Percentiles rank a stretch among this genome's conserved stretches.
phyloP scores from a whole-genome alignment of 1,140 invertebrate genomes.

The Phymastichus coffea region DNA sequence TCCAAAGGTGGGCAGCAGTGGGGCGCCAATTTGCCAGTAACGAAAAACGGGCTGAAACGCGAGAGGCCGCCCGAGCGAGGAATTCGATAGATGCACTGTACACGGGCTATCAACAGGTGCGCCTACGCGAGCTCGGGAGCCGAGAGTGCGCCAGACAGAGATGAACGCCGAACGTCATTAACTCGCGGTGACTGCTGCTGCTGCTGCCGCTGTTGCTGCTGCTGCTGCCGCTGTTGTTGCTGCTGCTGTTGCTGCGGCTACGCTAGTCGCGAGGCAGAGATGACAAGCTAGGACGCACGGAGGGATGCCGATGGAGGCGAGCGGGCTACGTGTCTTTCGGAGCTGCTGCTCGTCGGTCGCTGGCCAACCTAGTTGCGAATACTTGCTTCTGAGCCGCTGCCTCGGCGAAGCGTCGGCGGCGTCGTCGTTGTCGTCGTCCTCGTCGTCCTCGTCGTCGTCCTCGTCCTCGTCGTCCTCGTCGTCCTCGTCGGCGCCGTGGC shows the following conservation, averaged over 20 bases:
- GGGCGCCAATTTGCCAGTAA: background rate
- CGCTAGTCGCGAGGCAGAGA: too few relatives aligned
- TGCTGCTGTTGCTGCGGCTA: too few relatives aligned
- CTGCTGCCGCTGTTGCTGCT: too few relatives aligned
- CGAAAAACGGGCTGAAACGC: background rate
- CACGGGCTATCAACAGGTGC: conserved; percentile 7
- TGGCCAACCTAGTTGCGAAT: background rate
- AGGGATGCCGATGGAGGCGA: background rate
- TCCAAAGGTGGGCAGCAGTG: too few relatives aligned
- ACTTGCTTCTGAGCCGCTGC: conserved; percentile 12
- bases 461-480: background rate
- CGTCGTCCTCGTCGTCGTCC: background rate
- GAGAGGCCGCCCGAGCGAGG: background rate
- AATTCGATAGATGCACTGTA: background rate
- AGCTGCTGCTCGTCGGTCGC: background rate
- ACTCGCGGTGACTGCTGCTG: too few relatives aligned
- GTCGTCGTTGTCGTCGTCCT: background rate
- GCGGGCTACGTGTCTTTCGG: background rate
- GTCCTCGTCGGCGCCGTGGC: too few relatives aligned
- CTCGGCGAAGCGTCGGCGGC: background rate
- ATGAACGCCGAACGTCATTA: too few relatives aligned
- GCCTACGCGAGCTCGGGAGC: background rate
- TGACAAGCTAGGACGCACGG: background rate
- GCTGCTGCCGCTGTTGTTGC: too few relatives aligned
- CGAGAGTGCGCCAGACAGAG: background rate